Conservation (phyloP, 2,113 vertebrate genomes). For the Takifugu bimaculatus region DNA sequence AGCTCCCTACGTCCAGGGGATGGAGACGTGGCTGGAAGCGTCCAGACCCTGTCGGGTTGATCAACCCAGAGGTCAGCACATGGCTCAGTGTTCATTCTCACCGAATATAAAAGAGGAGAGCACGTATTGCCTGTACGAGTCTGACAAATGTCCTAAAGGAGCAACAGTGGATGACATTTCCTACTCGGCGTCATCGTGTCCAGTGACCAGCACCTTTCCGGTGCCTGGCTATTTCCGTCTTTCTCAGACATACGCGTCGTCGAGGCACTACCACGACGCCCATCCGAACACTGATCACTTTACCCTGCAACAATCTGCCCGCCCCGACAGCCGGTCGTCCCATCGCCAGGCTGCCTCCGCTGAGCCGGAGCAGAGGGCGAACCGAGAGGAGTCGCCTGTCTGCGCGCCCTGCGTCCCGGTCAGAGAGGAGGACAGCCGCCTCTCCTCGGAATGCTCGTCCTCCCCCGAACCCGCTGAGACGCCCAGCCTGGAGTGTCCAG, state of each 20-base stretch:
- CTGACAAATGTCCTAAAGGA: constrained; percentile 91
- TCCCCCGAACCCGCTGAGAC: constrained; percentile 87
- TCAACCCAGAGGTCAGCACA: constrained; percentile 80
- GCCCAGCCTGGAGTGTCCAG: constrained; percentile 79
- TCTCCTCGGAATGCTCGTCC: constrained; percentile 87
- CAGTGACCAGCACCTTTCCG: constrained; percentile 80
- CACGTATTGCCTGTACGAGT: constrained; percentile 94
- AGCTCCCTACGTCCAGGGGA: constrained; percentile 85
- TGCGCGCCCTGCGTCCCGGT: constrained; percentile 77
- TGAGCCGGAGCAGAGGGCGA: constrained; percentile 79
- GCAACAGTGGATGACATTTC: constrained; percentile 78
- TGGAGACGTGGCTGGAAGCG: constrained; percentile 93
- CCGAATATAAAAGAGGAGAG: constrained; percentile 95
- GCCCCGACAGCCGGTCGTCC: constrained; percentile 79
- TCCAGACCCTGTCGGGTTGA: constrained; percentile 91
- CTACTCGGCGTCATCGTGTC: constrained; percentile 80
- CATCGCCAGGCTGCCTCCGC: constrained; percentile 69
- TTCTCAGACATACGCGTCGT: constrained; percentile 89
- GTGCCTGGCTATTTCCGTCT: constrained; percentile 98
- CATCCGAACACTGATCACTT: constrained; percentile 80
- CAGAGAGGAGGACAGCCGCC: constrained; percentile 83
- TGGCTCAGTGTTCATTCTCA: constrained; percentile 88
- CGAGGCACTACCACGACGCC: constrained; percentile 82
- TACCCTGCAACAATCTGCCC: constrained; percentile 77
- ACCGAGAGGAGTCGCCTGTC: constrained; percentile 78